Evolutionary conservation across 1,140 invertebrate species (phyloP), one percentile per base, ranked within the genome.

Genomic region (Caerostris extrusa): DNA sequence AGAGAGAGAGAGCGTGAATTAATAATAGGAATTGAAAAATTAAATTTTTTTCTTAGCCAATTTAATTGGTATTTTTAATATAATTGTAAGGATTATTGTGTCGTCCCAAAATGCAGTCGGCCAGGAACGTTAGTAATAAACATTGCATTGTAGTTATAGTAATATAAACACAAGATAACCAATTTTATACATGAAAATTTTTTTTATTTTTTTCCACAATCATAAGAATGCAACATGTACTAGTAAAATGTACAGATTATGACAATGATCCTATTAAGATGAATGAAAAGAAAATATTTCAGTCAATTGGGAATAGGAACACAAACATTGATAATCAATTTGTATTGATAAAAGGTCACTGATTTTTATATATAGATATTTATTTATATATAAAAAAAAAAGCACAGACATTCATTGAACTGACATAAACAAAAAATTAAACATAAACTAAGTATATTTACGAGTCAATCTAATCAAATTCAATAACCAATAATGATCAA

Each of bases 161-260:
- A 34, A 34, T 34, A 34, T 34, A 2, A 34, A 34, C 34, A 53
- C 10, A 82, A 82, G 34, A 10, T 8, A 67, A 67, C 50, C 53
- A 67, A 6, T 87, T 77, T 90, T 56, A 85, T 88, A 64, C 86
- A 91, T 71, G 89, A 91, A 91, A 91, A 34, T 34, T 81, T 57
- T 55, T 71, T 91, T 93, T 93, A 93, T 93, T 93, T 88, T 90
- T 93, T 17, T 88, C 61, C 85, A 93, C 92, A 93, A 88, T 93
- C 58, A 89, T 93, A 50, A 89, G 85, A 88, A 67, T 93, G 64
- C 71, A 77, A 93, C 92, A 93, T 89, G 58, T 88, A 93, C 92
- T 93, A 93, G 77, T 93, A 93, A 89, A 93, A 93, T 93, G 92
- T 93, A 93, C 92, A 93, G 85, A 93, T 88, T 67, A 93, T 93